Evolutionary conservation across 2,113 vertebrate genomes (phyloP), one percentile per base, ranked within the genome.

Genomic region (Myiozetetes cayanensis): DNA sequence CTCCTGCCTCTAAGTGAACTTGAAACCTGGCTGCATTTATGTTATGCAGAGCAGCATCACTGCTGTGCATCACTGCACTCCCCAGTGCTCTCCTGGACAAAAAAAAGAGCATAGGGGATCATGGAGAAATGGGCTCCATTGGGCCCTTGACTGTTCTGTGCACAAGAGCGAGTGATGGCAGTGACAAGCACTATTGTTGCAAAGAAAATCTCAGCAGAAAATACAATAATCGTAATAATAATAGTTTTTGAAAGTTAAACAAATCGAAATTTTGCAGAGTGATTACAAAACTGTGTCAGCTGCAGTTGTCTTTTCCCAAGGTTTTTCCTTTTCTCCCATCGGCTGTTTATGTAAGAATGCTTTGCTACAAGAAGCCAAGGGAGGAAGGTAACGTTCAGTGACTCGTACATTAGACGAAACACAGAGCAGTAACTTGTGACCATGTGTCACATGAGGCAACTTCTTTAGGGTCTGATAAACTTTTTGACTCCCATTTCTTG

Each of bases 391-490:
- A 82, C 1, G 7, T 53, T 62, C n/a, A 66, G 52, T 50, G 50
- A 41, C 56, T 35, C 31, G 20, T 12, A 8, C 8, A 1, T 65
- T 24, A 43, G 47, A 33, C 9, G 27, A 67, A 92, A 47, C 19
- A 11, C 4, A 4, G 61, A 63, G 68, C 83, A 86, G 59, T 17
- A 28, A 27, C 14, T 56, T 50, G n/a, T 18, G 39, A 19, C 53
- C 23, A 7, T 8, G 39, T 0, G 0, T 71, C 3, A 2, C 5
- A 1, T 4, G 6, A 67, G 73, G 31, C 35, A 25, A 58, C 33
- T 85, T 24, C 47, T 58, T 21, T 46, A 27, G 67, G 49, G 4
- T 41, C 22, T 1, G 15, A 70, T 27, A 27, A 91, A 75, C 33
- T 76, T 85, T 75, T 75, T 43, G 72, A 52, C 39, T 90, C 58